Conservation (phyloP, 2,113 vertebrate genomes). For the Hylia prasina region DNA sequence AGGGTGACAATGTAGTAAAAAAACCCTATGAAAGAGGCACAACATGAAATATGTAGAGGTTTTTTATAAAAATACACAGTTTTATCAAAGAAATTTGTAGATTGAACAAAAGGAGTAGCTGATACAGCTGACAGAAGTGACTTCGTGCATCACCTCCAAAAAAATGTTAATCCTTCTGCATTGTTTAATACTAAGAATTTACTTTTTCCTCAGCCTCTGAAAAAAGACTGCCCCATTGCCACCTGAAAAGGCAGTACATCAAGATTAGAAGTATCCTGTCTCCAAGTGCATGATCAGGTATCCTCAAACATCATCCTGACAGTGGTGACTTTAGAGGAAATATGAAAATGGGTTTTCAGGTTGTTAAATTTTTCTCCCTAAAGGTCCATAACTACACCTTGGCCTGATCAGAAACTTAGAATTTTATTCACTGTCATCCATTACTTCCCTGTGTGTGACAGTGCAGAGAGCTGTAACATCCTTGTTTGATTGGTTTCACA, state of each 20-base stretch:
- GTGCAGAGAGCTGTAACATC: not conserved
- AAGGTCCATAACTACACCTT: not conserved
- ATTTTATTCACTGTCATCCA: not conserved
- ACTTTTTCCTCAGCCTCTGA: not conserved
- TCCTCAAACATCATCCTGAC: not conserved
- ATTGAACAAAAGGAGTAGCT: not conserved
- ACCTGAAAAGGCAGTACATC: not conserved
- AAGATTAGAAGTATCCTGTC: not conserved
- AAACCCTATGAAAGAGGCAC: rapidly evolving
- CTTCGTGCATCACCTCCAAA: not conserved
- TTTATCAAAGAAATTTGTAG: not conserved
- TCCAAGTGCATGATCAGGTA: not conserved
- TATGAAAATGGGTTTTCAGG: not conserved
- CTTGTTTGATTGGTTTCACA: not conserved
- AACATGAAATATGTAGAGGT: not conserved
- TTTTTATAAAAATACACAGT: not conserved
- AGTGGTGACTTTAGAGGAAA: not conserved
- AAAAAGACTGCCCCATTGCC: not conserved
- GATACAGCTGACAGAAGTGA: not conserved
- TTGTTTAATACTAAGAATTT: not conserved
- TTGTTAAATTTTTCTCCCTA: not conserved
- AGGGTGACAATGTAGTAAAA: not conserved
- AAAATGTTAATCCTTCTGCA: not conserved
- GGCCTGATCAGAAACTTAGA: not conserved
- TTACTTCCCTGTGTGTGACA: not conserved